These are phyloP conservation scores for Sebastes trivittatus DNA, from an alignment of 2,797 vertebrate species.

Conservation along the genomic window DNA sequence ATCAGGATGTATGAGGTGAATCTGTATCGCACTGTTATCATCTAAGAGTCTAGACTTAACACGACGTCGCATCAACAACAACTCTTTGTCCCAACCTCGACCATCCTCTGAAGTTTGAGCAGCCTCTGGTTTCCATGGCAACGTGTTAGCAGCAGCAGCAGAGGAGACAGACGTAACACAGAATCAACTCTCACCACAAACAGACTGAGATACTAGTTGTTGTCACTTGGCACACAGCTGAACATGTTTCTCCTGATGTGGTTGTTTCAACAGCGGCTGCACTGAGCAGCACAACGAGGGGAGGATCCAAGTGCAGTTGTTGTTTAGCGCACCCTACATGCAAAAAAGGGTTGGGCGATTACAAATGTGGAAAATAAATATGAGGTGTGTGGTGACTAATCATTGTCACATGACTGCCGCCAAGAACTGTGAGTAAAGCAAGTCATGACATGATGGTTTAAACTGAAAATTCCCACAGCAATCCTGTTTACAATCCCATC, in stretches of 20 bases:
- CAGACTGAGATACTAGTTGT: conserved; percentile 6
- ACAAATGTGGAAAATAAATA: conserved; percentile 24
- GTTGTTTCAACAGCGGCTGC: conserved; percentile 8
- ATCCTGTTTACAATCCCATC: neutral
- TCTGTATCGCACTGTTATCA: neutral
- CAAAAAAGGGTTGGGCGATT: neutral
- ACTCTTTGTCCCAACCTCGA: neutral
- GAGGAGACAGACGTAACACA: conserved; percentile 11
- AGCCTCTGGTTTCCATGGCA: conserved; percentile 47
- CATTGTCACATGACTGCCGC: neutral
- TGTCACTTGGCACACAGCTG: neutral
- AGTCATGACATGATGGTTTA: neutral
- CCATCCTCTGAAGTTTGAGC: conserved; percentile 21
- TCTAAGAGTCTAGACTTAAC: neutral
- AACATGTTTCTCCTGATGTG: neutral
- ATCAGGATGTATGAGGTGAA: neutral
- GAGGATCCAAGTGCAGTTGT: neutral
- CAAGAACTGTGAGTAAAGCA: neutral
- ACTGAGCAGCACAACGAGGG: neutral
- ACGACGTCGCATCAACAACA: neutral
- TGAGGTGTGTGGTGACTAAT: conserved; percentile 18
- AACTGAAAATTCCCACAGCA: neutral
- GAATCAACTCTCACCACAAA: conserved; percentile 25
- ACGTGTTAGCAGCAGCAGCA: conserved; percentile 36
- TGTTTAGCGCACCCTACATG: neutral